Evolutionary conservation across 2,888 invertebrate species (phyloP).

Genomic region (Macrophya annulata): DNA sequence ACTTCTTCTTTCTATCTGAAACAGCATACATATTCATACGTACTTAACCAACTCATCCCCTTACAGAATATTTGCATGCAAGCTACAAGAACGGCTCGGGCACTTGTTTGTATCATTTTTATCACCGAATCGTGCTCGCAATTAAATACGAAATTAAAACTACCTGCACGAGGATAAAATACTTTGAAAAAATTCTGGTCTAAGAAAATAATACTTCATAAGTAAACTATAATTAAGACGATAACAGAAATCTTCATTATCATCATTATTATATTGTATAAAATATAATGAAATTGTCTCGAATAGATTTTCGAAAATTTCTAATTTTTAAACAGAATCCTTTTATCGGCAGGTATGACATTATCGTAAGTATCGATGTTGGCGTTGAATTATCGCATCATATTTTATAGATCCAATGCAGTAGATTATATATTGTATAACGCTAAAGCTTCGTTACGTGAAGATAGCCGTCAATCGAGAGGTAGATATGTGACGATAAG

Average conservation of each 20-base stretch:
- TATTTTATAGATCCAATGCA: neutral
- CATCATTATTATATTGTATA: neutral
- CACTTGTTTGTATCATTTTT: conserved; percentile 42
- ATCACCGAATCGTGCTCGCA: conserved; percentile 27
- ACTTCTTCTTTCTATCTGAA: neutral
- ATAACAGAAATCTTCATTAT: neutral
- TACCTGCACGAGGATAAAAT: neutral
- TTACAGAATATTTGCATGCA: conserved; percentile 6
- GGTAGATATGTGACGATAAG: too few species aligned
- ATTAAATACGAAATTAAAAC: conserved; percentile 18
- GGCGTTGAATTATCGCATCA: neutral
- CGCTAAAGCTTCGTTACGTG: neutral
- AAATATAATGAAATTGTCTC: neutral
- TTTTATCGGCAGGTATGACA: neutral
- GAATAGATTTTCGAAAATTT: neutral
- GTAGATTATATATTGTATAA: neutral
- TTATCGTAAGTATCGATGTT: neutral
- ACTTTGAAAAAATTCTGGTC: neutral
- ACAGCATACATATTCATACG: conserved; percentile 35
- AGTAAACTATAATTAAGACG: neutral
- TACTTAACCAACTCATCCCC: neutral
- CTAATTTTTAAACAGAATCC: neutral
- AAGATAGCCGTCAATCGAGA: conserved; percentile 7
- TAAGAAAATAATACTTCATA: neutral
- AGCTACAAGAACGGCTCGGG: conserved; percentile 24